phyloP scores from a whole-genome alignment of 2,888 invertebrate species.

The Leptinotarsa haldemani region DNA sequence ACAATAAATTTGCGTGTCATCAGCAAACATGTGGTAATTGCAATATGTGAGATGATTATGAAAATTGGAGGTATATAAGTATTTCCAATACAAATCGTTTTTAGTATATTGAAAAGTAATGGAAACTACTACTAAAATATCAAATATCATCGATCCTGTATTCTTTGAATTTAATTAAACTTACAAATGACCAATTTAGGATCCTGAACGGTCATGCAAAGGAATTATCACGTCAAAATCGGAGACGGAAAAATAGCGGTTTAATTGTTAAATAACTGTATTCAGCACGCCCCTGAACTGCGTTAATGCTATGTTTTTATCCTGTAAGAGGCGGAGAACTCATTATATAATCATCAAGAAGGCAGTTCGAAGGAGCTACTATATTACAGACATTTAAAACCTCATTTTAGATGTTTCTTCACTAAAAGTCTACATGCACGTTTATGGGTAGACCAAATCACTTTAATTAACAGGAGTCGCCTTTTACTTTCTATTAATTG shows the following conservation, averaged over 20 bases:
- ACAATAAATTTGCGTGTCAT: too few relatives aligned
- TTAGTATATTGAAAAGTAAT: too few relatives aligned
- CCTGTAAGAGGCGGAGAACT: conserved; percentile 30
- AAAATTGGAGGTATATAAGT: too few relatives aligned
- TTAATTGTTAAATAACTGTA: conserved; percentile 12
- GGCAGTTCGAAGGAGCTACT: conserved; percentile 33
- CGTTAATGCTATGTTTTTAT: conserved; percentile 26
- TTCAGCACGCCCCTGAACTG: conserved; percentile 29
- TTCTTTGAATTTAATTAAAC: not conserved
- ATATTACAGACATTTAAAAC: conserved; percentile 32
- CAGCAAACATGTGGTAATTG: too few relatives aligned
- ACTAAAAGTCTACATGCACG: conserved; percentile 19
- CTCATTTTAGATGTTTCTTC: conserved; percentile 20
- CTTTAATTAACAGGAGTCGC: conserved; percentile 10
- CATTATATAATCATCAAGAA: conserved; percentile 36
- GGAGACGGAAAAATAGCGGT: conserved; percentile 4
- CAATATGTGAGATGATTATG: too few relatives aligned
- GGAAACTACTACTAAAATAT: too few relatives aligned
- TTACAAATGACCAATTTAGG: not conserved
- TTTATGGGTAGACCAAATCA: conserved; percentile 12
- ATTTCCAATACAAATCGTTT: too few relatives aligned
- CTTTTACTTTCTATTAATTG: conserved; percentile 11
- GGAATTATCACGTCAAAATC: conserved; percentile 10
- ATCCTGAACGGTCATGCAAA: not conserved
- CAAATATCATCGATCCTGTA: not conserved